phyloP scores from a whole-genome alignment of 2,888 invertebrate species.

The Lithophane semibrunnea region DNA sequence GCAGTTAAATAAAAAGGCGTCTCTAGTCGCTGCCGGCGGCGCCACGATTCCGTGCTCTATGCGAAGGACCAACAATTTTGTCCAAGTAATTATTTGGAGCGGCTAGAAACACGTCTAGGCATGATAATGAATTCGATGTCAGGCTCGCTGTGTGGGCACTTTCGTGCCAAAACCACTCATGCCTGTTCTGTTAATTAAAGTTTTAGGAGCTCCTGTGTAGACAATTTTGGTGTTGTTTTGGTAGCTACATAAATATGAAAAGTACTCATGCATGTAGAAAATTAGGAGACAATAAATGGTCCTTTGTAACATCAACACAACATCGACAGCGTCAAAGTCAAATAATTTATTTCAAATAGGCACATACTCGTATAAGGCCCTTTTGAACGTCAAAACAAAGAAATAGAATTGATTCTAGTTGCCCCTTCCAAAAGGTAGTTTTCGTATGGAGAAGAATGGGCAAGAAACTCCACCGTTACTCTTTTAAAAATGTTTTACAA shows the following conservation, averaged over 20 bases:
- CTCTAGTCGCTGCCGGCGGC: no score
- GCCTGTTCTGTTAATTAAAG: slow-evolving; percentile 17
- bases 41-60: no score
- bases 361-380: no score
- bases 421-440: no score
- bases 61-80: neutral
- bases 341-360: no score
- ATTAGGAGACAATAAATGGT: neutral
- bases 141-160: neutral
- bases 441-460: no score
- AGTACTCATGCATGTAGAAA: neutral
- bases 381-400: no score
- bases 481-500: no score
- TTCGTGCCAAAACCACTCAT: slow-evolving; percentile 10
- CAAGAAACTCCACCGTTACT: no score
- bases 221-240: neutral
- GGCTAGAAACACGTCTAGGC: neutral
- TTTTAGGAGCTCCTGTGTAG: slow-evolving; percentile 4
- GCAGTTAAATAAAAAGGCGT: no score
- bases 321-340: no score
- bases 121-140: slow-evolving; percentile 30
- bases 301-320: neutral
- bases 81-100: slow-evolving; percentile 29
- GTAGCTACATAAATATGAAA: neutral
- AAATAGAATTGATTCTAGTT: no score